Conservation (phyloP, 2,797 vertebrate species). For the Allobates femoralis region DNA sequence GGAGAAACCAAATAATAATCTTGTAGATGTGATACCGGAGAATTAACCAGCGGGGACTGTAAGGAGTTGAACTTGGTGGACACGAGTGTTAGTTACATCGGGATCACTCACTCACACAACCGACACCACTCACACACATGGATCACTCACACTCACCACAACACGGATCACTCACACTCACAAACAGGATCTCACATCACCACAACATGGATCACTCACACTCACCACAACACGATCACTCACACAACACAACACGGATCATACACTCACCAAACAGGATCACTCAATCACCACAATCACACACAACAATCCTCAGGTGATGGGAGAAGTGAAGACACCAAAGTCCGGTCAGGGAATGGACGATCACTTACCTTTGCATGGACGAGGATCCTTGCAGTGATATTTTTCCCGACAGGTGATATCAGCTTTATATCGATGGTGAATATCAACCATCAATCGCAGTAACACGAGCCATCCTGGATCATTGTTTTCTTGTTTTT, state of each 20-base stretch:
- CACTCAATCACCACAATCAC: background rate
- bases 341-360: slow-evolving; percentile 41
- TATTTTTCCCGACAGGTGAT: slow-evolving; percentile 28
- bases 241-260: too few species aligned
- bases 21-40: too few species aligned
- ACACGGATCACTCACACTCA: too few species aligned
- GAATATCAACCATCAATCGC: slow-evolving; percentile 51
- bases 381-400: slow-evolving; percentile 72
- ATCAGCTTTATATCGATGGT: slow-evolving; percentile 37
- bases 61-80: background rate
- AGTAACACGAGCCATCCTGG: slow-evolving; percentile 48
- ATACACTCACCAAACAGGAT: too few species aligned
- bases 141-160: too few species aligned
- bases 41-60: background rate
- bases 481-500: slow-evolving; percentile 36
- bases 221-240: too few species aligned
- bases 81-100: too few species aligned
- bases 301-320: slow-evolving; percentile 54
- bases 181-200: too few species aligned
- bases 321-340: slow-evolving; percentile 36
- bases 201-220: too few species aligned
- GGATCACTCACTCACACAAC: background rate
- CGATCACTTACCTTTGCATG: slow-evolving; percentile 77
- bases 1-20: too few species aligned
- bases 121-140: too few species aligned